Evolutionary conservation across 2,797 vertebrate genomes (phyloP).

Genomic region (Chaenodraco wilsoni): DNA sequence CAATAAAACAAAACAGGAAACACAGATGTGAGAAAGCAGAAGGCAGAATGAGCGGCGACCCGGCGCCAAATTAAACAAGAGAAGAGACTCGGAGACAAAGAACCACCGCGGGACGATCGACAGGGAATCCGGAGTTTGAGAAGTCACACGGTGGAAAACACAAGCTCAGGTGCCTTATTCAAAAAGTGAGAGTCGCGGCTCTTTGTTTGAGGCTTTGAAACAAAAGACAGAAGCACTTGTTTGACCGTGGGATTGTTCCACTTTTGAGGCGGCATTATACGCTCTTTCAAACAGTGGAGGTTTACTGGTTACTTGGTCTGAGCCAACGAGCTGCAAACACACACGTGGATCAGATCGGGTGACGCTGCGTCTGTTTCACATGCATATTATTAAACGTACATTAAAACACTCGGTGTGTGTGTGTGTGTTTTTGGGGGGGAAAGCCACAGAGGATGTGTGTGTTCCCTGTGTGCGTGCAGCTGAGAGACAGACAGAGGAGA

Average conservation of each 20-base stretch:
- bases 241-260: not conserved
- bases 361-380: not conserved
- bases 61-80: constrained; percentile 29
- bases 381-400: too few species aligned
- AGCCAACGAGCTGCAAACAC: constrained; percentile 12
- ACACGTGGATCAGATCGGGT: not conserved
- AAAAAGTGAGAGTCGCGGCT: not conserved
- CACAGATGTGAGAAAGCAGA: constrained; percentile 27
- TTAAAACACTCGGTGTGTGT: not conserved
- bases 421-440: too few species aligned
- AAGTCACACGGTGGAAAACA: not conserved
- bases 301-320: constrained; percentile 12
- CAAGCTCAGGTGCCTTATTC: not conserved
- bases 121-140: not conserved
- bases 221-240: not conserved
- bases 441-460: not conserved
- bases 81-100: not conserved
- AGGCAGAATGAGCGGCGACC: constrained; percentile 20
- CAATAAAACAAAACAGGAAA: constrained; percentile 9
- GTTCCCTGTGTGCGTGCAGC: constrained; percentile 28
- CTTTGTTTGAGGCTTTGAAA: constrained; percentile 10
- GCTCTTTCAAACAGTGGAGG: not conserved
- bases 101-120: not conserved
- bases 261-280: not conserved
- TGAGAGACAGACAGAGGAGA: constrained; percentile 19